Evolutionary conservation across 2,888 invertebrate species (phyloP).

Genomic region (Heliothis peltigera): DNA sequence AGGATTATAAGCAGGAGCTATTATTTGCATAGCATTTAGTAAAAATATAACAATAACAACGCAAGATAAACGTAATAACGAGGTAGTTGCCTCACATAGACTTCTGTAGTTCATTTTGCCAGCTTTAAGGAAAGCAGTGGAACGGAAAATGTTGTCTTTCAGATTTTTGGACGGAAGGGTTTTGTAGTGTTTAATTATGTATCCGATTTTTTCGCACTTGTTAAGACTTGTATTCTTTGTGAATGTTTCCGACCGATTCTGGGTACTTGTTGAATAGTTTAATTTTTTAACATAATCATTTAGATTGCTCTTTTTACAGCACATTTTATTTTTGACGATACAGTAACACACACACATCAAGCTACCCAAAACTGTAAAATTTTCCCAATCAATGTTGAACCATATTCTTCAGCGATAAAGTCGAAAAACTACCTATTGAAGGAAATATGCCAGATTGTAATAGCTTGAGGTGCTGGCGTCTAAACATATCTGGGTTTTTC

Average conservation of each 20-base stretch:
- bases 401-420: too few relatives aligned
- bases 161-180: conserved; percentile 40
- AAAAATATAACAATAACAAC: conserved; percentile 59
- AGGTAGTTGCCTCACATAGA: conserved; percentile 46
- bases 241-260: neutral
- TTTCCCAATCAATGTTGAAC: too few relatives aligned
- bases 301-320: too few relatives aligned
- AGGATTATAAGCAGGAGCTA: conserved; percentile 66
- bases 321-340: too few relatives aligned
- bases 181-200: conserved; percentile 5
- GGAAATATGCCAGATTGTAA: too few relatives aligned
- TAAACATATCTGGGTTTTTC: neutral
- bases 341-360: too few relatives aligned
- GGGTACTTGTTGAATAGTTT: neutral
- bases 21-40: conserved; percentile 55
- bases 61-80: conserved; percentile 60
- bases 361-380: too few relatives aligned
- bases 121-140: conserved; percentile 29
- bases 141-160: conserved; percentile 38
- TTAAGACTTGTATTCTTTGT: neutral
- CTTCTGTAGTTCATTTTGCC: conserved; percentile 34
- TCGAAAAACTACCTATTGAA: too few relatives aligned
- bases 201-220: conserved; percentile 20
- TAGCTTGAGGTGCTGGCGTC: too few relatives aligned
- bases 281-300: neutral